Evolutionary conservation across 2,797 vertebrate species (phyloP), one percentile per base, ranked within the genome.

Genomic region (Schizopygopsis malacanthus): DNA sequence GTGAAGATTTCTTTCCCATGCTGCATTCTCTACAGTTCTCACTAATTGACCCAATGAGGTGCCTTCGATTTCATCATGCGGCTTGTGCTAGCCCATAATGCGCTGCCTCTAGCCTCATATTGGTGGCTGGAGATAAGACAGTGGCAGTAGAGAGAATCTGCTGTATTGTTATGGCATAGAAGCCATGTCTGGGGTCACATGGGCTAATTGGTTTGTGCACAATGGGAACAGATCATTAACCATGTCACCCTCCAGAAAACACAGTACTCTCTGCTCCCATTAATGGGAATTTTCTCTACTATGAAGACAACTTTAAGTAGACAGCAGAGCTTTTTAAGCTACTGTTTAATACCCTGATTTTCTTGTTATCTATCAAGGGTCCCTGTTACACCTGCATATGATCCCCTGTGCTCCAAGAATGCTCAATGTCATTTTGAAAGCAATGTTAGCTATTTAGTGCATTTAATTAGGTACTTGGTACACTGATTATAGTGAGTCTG

Each of bases 171-270:
- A 92, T 79, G 47, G 70, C 86, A 85, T 87, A 87, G 87, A 92
- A 88, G 50, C 70, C 43, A 83, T 83, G 80, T 85, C 78, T 56
- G 89, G 59, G 94, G 94, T 94, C 93, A 93, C 69, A 77, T 18
- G 43, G 92, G 92, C 91, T 95, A 95, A 95, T 94, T 95, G 93
- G 90, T 93, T 93, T 93, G 91, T 90, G 89, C 91, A 88, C 89
- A 78, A 91, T 88, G 89, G 88, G 87, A 91, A 92, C 86, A 89
- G 88, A 90, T 90, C 90, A 93, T 94, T 94, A 94, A 90, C 86
- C 87, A 67, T 77, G 79, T 88, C 88, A 83, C 45, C 59, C 43
- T 18, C 9, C 28, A 77, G 82, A 50, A 72, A 67, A 72, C 52
- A 22, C 47, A 59, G 81, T 61, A 73, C 77, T 69, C 67, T 67